phyloP scores from a whole-genome alignment of 2,113 vertebrate species.

The Gasterosteus aculeatus region DNA sequence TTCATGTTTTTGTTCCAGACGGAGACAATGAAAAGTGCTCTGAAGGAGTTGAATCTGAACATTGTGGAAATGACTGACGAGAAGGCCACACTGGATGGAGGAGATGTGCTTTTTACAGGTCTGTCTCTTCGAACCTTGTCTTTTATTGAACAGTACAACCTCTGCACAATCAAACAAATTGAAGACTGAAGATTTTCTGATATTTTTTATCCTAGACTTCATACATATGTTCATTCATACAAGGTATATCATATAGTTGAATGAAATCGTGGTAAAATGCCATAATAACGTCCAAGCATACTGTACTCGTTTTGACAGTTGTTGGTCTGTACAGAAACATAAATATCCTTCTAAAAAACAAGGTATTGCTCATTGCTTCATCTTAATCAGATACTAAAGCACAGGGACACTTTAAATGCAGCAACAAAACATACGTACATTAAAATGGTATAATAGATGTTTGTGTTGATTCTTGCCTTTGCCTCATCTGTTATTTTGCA shows the following conservation, averaged over 20 bases:
- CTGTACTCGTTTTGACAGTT: neutral
- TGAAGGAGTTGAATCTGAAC: constrained; percentile 90
- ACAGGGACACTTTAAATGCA: neutral
- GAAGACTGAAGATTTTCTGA: neutral
- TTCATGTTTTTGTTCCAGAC: constrained; percentile 81
- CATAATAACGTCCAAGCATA: neutral
- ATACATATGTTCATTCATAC: neutral
- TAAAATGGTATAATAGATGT: neutral
- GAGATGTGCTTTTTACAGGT: constrained; percentile 96
- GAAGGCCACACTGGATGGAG: constrained; percentile 92
- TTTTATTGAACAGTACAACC: neutral
- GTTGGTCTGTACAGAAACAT: neutral
- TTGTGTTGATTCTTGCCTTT: neutral
- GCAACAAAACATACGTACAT: neutral
- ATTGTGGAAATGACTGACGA: constrained; percentile 95
- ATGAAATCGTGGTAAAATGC: neutral
- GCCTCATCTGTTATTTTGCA: neutral
- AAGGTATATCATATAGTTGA: neutral
- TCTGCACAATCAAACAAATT: neutral
- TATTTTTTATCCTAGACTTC: neutral
- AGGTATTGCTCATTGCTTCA: neutral
- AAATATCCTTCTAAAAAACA: neutral
- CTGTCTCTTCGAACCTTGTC: neutral
- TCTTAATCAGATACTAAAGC: neutral
- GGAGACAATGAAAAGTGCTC: constrained; percentile 85